Conservation (phyloP, 2,888 invertebrate genomes). For the Eupeodes latifasciatus region DNA sequence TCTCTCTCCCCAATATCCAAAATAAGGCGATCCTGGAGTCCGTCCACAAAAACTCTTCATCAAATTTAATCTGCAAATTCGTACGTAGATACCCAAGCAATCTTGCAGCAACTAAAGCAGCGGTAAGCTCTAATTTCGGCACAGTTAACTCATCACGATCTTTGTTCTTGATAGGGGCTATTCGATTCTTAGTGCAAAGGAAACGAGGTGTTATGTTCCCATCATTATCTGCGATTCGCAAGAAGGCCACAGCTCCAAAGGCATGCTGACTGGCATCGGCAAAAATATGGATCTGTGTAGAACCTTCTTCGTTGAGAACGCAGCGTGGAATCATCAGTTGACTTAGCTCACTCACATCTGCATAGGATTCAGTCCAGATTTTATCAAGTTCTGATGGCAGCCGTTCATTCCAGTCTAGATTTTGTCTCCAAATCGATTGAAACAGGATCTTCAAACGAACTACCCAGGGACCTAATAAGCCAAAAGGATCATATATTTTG, state of each 20-base stretch:
- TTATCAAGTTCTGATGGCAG: conserved; percentile 24
- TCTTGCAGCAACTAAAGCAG: not conserved
- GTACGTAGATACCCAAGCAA: conserved; percentile 31
- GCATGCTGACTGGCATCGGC: not conserved
- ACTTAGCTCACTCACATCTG: not conserved
- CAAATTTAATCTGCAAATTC: conserved; percentile 23
- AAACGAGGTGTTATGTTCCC: not conserved
- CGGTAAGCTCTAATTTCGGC: not conserved
- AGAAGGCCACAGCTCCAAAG: not conserved
- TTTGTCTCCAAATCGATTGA: conserved; percentile 41
- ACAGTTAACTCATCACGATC: not conserved
- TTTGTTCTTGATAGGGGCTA: not conserved
- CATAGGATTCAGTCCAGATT: conserved; percentile 4
- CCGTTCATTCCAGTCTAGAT: conserved; percentile 26
- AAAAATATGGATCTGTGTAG: not conserved
- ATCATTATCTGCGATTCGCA: not conserved
- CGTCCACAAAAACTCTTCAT: conserved; percentile 37
- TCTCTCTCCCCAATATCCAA: conserved; percentile 24
- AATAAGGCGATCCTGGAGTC: conserved; percentile 37
- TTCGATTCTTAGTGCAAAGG: not conserved
- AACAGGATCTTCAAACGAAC: conserved; percentile 40
- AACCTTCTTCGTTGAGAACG: not conserved
- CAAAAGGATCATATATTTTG: conserved; percentile 49
- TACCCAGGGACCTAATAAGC: conserved; percentile 32
- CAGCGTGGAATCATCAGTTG: not conserved